Conservation (phyloP, 2,113 vertebrate genomes). For the Upupa epops region DNA sequence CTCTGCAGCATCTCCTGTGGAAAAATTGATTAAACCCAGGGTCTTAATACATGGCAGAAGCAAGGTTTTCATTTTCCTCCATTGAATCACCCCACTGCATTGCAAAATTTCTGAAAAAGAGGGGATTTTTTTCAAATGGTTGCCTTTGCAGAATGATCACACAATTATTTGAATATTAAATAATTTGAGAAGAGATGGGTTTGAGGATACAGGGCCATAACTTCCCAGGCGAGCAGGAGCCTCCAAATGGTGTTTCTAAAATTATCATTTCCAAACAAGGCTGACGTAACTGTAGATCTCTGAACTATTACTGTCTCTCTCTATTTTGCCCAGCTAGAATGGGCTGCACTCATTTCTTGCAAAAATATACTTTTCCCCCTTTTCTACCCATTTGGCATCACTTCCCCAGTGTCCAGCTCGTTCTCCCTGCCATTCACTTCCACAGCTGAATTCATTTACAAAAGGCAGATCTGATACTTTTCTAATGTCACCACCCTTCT, state of each 20-base stretch:
- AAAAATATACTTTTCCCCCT: neutral
- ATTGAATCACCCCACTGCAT: too few species aligned
- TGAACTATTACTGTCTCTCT: too few species aligned
- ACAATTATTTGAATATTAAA: neutral
- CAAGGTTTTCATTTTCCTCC: accelerated
- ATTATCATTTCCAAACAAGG: neutral
- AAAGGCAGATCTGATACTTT: neutral
- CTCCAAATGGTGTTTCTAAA: neutral
- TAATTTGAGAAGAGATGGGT: neutral
- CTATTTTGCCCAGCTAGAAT: neutral
- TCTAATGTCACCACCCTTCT: neutral
- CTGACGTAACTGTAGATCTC: neutral
- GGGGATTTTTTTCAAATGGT: too few species aligned
- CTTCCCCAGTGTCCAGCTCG: neutral
- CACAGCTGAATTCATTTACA: neutral
- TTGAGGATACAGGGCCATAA: accelerated
- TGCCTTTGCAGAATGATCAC: too few species aligned
- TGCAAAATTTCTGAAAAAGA: too few species aligned
- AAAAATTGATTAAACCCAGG: accelerated
- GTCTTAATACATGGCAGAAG: accelerated
- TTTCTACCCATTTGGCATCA: neutral
- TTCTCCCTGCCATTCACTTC: neutral
- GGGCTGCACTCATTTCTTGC: neutral
- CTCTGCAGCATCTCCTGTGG: conserved; percentile 91
- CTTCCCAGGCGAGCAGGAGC: neutral